A percentile compares a stretch with the other conserved stretches of the same genome.
These are phyloP conservation scores for Tanaodytes sp. DNA, from an alignment of 2,888 invertebrate genomes.

Conservation along the genomic window DNA sequence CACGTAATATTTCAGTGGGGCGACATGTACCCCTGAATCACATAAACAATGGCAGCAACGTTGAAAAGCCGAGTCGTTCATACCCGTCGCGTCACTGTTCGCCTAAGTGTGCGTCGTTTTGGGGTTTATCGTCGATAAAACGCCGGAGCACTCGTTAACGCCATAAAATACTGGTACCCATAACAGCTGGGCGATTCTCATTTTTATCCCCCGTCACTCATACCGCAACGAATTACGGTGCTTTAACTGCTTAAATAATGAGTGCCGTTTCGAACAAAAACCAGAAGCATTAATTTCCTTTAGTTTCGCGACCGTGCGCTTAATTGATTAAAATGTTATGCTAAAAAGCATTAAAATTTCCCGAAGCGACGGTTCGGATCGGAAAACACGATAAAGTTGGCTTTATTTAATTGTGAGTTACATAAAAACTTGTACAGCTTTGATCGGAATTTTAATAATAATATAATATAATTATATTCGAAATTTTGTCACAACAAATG, in stretches of 20 bases:
- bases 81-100: slow-evolving; percentile 41
- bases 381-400: too few species aligned
- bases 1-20: slow-evolving; percentile 27
- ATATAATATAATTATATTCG: too few species aligned
- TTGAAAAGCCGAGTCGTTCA: slow-evolving; percentile 36
- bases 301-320: too few species aligned
- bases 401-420: too few species aligned
- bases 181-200: slow-evolving; percentile 64
- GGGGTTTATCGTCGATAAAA: slow-evolving; percentile 68
- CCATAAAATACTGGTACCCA: slow-evolving; percentile 67
- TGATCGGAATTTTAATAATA: too few species aligned
- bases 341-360: too few species aligned
- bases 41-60: slow-evolving; percentile 29
- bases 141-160: slow-evolving; percentile 67
- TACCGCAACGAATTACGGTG: slow-evolving; percentile 61
- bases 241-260: slow-evolving; percentile 68
- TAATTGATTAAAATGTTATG: too few species aligned
- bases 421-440: too few species aligned
- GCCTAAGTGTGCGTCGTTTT: slow-evolving; percentile 27
- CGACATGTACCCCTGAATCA: slow-evolving; percentile 21
- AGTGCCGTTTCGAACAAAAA: slow-evolving; percentile 22
- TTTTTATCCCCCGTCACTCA: slow-evolving; percentile 58
- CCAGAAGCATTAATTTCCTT: too few species aligned
- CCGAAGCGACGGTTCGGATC: too few species aligned
- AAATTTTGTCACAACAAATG: too few species aligned